Percentiles rank a stretch among this genome's conserved stretches.
Evolutionary conservation across 2,888 invertebrate species (phyloP).

Genomic region (Alcis repandata): DNA sequence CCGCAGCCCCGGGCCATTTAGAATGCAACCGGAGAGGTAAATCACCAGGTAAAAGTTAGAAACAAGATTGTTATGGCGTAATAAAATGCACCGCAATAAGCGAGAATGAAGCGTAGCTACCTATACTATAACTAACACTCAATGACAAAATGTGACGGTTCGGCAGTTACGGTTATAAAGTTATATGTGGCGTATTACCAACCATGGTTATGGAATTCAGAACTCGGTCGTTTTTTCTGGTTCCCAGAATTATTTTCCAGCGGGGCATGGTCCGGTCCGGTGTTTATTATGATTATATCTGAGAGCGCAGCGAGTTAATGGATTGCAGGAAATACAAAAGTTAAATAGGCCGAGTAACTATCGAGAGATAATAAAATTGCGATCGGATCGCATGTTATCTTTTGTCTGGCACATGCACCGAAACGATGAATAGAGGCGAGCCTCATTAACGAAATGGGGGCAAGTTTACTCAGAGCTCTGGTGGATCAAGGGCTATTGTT

Average conservation of each 20-base stretch:
- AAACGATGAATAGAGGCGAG: conserved; percentile 47
- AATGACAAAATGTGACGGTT: conserved; percentile 33
- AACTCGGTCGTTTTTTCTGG: conserved; percentile 35
- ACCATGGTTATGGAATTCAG: conserved; percentile 34
- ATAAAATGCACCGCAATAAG: conserved; percentile 28
- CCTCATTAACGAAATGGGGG: conserved; percentile 57
- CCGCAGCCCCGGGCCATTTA: conserved; percentile 35
- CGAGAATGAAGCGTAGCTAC: conserved; percentile 15
- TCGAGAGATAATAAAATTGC: conserved; percentile 42
- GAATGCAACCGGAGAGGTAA: conserved; percentile 35
- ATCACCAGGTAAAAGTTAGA: conserved; percentile 40
- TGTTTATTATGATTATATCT: conserved; percentile 53
- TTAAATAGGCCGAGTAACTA: conserved; percentile 41
- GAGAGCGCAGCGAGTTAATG: conserved; percentile 49
- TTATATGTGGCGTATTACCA: conserved; percentile 1
- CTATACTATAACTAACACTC: conserved; percentile 8
- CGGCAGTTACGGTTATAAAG: conserved; percentile 7
- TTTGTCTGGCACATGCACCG: conserved; percentile 25
- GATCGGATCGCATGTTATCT: conserved; percentile 21
- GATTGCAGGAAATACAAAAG: conserved; percentile 51
- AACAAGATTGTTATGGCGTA: conserved; percentile 35
- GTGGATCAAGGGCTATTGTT: conserved; percentile 50
- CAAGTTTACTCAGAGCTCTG: conserved; percentile 56
- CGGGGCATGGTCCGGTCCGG: conserved; percentile 30
- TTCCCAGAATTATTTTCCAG: conserved; percentile 46